These are phyloP conservation scores for Pygoscelis antarcticus DNA, from an alignment of 2,113 vertebrate species.

Conservation along the genomic window DNA sequence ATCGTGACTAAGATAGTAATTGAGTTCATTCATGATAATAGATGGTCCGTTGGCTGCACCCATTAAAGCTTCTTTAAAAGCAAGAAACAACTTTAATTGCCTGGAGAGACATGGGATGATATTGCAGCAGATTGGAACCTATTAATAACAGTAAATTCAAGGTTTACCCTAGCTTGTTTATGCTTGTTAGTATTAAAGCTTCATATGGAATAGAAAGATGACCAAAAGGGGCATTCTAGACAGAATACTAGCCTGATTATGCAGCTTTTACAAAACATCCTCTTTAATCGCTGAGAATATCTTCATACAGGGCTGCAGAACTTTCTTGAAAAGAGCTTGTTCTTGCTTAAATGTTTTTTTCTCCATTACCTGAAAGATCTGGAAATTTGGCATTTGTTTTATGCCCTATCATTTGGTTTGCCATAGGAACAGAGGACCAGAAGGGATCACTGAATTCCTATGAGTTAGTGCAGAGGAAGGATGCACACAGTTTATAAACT, in stretches of 20 bases:
- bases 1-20: constrained; percentile 66
- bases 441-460: not conserved
- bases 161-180: constrained; percentile 41
- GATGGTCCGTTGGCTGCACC: constrained; percentile 62
- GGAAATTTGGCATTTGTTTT: not conserved
- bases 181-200: constrained; percentile 30
- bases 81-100: constrained; percentile 66
- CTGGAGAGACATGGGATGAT: constrained; percentile 34
- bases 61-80: constrained; percentile 66
- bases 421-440: not conserved
- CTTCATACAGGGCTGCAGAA: not conserved
- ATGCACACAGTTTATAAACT: not conserved
- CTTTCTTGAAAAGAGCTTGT: not conserved
- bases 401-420: not conserved
- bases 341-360: not conserved
- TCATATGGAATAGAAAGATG: constrained; percentile 5
- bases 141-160: constrained; percentile 65
- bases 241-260: not conserved
- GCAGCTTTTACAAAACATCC: not conserved
- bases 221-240: constrained; percentile 23
- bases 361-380: not conserved
- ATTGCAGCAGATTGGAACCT: constrained; percentile 38
- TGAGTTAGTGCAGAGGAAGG: not conserved
- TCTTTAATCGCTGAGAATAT: not conserved
- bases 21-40: constrained; percentile 70